These are phyloP conservation scores for Pissodes strobi DNA, from an alignment of 1,140 invertebrate genomes.

Conservation along the genomic window DNA sequence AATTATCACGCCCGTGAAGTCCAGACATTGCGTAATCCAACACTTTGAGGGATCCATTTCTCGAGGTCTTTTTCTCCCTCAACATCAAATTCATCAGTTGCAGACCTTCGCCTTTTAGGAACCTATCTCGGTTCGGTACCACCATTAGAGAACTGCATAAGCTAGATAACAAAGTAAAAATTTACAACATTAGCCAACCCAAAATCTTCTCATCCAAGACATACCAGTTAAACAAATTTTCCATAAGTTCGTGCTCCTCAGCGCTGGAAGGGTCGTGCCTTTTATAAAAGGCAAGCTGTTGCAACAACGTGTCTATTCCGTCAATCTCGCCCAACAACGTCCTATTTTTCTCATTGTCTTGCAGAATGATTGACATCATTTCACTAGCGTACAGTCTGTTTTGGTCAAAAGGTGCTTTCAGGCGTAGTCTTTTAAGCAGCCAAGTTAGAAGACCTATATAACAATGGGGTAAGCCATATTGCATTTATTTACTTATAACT, in stretches of 20 bases:
- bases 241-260: constrained; percentile 98
- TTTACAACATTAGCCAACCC: not conserved
- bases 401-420: constrained; percentile 86
- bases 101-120: constrained; percentile 92
- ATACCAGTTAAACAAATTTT: constrained; percentile 91
- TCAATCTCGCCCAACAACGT: constrained; percentile 86
- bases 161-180: constrained; percentile 22
- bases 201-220: not conserved
- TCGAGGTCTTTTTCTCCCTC: constrained; percentile 94
- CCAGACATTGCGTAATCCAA: constrained; percentile 95
- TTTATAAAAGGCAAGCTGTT: constrained; percentile 95
- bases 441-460: constrained; percentile 78
- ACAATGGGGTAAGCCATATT: too few relatives aligned
- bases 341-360: constrained; percentile 83
- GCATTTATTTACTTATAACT: too few relatives aligned
- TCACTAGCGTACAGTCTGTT: constrained; percentile 97
- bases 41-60: constrained; percentile 96
- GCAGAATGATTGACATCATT: constrained; percentile 93
- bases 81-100: constrained; percentile 98
- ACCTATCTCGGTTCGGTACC: constrained; percentile 85
- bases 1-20: constrained; percentile 79
- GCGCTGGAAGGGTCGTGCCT: constrained; percentile 86
- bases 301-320: constrained; percentile 94
- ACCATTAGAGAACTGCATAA: constrained; percentile 93
- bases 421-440: constrained; percentile 87